Evolutionary conservation across 1,140 invertebrate genomes (phyloP).

Genomic region (Alviniconcha marisindica): DNA sequence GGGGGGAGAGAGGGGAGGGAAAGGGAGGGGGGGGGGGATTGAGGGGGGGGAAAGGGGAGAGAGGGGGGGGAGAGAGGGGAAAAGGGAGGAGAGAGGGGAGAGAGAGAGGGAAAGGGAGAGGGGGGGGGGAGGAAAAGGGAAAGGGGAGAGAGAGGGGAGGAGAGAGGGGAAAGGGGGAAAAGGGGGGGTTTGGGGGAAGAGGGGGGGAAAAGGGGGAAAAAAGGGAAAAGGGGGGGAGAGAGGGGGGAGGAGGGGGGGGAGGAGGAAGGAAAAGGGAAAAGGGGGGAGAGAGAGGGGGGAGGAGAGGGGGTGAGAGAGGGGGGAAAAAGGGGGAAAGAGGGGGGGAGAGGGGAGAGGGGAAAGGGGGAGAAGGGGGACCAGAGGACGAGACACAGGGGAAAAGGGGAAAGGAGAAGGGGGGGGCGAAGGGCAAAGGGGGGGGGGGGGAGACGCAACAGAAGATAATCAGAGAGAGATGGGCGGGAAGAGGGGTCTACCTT

Average conservation of each 20-base stretch:
- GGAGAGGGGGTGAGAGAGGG: background rate
- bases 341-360: background rate
- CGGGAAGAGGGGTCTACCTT: too few species aligned
- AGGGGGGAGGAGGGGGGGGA: background rate
- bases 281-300: slow-evolving; percentile 36
- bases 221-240: slow-evolving; percentile 15
- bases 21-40: background rate
- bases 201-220: slow-evolving; percentile 26
- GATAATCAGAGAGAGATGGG: too few species aligned
- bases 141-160: background rate
- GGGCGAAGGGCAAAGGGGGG: too few species aligned
- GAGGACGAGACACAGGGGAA: background rate
- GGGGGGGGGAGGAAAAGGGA: background rate
- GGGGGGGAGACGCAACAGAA: too few species aligned
- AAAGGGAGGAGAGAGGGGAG: slow-evolving; percentile 2
- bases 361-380: background rate
- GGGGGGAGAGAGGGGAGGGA: background rate
- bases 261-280: background rate
- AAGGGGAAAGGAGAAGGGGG: too few species aligned
- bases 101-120: slow-evolving; percentile 4
- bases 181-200: background rate
- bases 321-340: background rate
- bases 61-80: slow-evolving; percentile 14
- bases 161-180: background rate
- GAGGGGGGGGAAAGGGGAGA: slow-evolving; percentile 19